Base-by-base conservation (phyloP, 2,888 invertebrate species). In the Philopedon plagiatum region DNA sequence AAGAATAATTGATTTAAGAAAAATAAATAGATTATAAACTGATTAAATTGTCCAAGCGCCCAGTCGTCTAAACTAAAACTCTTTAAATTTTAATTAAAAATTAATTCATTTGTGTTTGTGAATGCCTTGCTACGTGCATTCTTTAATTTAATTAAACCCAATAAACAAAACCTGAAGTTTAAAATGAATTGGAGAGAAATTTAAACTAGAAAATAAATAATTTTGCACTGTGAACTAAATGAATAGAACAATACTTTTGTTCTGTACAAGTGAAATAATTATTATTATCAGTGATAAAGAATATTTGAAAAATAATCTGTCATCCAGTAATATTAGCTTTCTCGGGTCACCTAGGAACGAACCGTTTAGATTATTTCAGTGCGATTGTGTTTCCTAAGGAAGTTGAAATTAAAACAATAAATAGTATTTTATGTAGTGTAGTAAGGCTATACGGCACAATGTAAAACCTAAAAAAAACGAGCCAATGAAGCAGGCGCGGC, bases 41-140 rank as follows among this genome's bases (percentile, higher is more conserved):
- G 13, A 39, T 15, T 39, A 39, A 39, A 39, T 7, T 44, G 19
- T 19, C 18, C 7, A 19, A 44, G 19, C 2, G 19, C 2, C 44
- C 19, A 19, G n/a, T 44, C 18, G 19, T 44, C 19, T 44, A 18
- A 18, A 39, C 7, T 15, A 15, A 15, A 39, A 15, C 15, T 39
- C 15, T n/a, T n/a, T 13, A 39, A 44, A 18, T 44, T 44, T 44
- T 44, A 44, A 44, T 44, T 44, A 44, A 44, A 44, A 44, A 44
- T 18, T 44, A 44, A 44, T 18, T 44, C 19, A 44, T 19, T 44
- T 44, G 44, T 44, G 19, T 44, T 19, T 44, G 44, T 19, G 19
- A 44, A 19, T 44, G 19, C 44, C 19, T 44, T 19, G 19, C 44
- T 44, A 44, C 44, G 44, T 44, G 44, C 19, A 19, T 44, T 19